These are phyloP conservation scores for Mugil cephalus DNA, from an alignment of 2,113 vertebrate genomes.

Conservation along the genomic window DNA sequence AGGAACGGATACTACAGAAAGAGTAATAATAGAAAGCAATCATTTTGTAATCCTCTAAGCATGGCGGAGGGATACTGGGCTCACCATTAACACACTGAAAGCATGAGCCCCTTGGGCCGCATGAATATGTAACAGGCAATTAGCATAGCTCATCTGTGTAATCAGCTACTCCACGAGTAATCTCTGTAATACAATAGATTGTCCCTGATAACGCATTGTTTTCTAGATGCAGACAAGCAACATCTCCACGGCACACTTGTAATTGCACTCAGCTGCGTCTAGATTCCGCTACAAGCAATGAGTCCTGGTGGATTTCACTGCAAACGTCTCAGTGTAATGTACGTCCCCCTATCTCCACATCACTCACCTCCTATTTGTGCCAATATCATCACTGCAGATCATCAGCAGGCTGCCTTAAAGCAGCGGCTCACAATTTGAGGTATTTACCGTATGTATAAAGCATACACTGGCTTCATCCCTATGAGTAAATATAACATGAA, in stretches of 20 bases:
- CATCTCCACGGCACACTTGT: conserved; percentile 23
- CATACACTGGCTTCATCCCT: background rate
- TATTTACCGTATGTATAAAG: background rate
- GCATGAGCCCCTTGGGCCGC: conserved; percentile 67
- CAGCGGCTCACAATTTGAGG: background rate
- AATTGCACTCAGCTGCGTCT: conserved; percentile 33
- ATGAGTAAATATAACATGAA: conserved; percentile 7
- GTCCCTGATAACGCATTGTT: conserved; percentile 60
- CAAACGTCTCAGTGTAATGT: conserved; percentile 21
- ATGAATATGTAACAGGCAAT: conserved; percentile 81
- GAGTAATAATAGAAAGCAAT: conserved; percentile 78
- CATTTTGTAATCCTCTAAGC: conserved; percentile 71
- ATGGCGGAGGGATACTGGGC: conserved; percentile 58
- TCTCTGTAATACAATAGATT: conserved; percentile 65
- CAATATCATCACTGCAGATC: conserved; percentile 7
- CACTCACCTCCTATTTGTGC: conserved; percentile 10
- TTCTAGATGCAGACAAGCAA: conserved; percentile 59
- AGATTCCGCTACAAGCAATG: conserved; percentile 24
- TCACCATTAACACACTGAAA: conserved; percentile 66
- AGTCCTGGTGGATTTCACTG: conserved; percentile 30
- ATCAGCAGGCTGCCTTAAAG: no score
- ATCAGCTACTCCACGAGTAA: conserved; percentile 63
- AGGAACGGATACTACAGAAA: conserved; percentile 47
- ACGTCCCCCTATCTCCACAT: conserved; percentile 15
- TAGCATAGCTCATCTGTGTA: conserved; percentile 77